Base-by-base conservation (phyloP, 2,113 vertebrate species). In the Epinephelus moara region DNA sequence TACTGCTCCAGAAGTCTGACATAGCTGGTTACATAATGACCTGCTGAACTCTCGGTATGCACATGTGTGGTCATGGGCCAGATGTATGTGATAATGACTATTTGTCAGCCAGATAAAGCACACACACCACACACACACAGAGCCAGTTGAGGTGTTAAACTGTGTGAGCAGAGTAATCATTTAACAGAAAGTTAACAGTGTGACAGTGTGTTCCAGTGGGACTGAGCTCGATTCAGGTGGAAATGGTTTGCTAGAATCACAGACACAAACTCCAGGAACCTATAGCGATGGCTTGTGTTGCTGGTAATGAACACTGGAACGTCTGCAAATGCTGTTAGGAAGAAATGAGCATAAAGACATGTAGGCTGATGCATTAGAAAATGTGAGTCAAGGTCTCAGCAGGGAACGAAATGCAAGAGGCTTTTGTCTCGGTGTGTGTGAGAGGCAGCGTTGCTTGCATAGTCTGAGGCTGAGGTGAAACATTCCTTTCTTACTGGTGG, bases 71-170 rank as follows among this genome's bases (percentile, higher is more conserved):
- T 75, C 45, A 62, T 50, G 50, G 33, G 49, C 61, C 66, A 80
- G 61, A 42, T 66, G 45, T 49, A 33, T 37, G 79, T 10, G 25
- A 61, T 33, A n/a, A 68, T 37, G 66, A 30, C 66, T 18, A 59
- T 71, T 86, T 84, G 87, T 89, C 64, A 80, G 67, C 50, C 59
- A 68, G 81, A 82, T 37, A 73, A 75, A 62, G 77, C 11, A 49
- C 57, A 40, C 67, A 64, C 59, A 49, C 42, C 53, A 56, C 21
- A 76, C 10, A 42, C 70, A 76, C 45, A 75, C n/a, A 59, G 12
- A 66, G 33, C 1, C 53, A 59, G 56, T 1, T 21, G 67, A 74
- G 72, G 69, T 57, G 79, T 80, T 71, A 9, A 57, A 69, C 33
- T 23, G 55, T 4, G 21, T 1, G 2, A 72, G 75, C 42, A 25